Evolutionary conservation across 2,888 invertebrate genomes (phyloP).

Genomic region (Drosophila leonis): DNA sequence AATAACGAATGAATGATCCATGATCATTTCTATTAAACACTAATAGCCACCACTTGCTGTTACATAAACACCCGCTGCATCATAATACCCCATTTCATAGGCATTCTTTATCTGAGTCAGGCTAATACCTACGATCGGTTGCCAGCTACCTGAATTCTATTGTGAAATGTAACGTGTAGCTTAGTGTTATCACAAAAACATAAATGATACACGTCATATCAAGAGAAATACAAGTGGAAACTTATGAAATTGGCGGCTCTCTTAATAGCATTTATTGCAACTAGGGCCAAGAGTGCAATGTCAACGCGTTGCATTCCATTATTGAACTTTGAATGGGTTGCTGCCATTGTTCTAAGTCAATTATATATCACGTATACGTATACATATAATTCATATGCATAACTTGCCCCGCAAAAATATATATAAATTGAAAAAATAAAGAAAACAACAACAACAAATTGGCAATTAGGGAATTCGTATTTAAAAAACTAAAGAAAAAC

Average conservation of each 20-base stretch:
- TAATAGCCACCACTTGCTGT: background rate
- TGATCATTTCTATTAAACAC: too few species aligned
- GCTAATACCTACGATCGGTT: slow-evolving; percentile 3
- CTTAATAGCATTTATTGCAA: background rate
- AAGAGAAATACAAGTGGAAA: background rate
- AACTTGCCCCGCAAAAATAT: slow-evolving; percentile 9
- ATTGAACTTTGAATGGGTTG: slow-evolving; percentile 16
- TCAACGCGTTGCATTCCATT: slow-evolving; percentile 10
- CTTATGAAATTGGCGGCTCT: slow-evolving; percentile 36
- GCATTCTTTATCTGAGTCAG: background rate
- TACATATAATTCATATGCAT: slow-evolving; percentile 5
- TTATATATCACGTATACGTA: background rate
- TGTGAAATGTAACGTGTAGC: background rate
- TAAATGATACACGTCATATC: slow-evolving; percentile 10
- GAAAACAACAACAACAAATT: slow-evolving; percentile 1
- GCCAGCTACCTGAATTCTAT: slow-evolving; percentile 14
- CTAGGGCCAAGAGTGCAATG: background rate
- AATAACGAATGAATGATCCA: background rate
- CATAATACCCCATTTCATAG: background rate
- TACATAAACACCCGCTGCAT: background rate
- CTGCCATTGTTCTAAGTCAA: background rate
- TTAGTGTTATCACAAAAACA: slow-evolving; percentile 23
- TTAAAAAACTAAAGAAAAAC: slow-evolving; percentile 20
- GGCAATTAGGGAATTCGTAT: background rate
- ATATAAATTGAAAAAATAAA: background rate